Percentiles rank a stretch among this genome's conserved stretches.
These are phyloP conservation scores for Magallana gigas DNA, from an alignment of 1,140 invertebrate genomes.

Conservation along the genomic window DNA sequence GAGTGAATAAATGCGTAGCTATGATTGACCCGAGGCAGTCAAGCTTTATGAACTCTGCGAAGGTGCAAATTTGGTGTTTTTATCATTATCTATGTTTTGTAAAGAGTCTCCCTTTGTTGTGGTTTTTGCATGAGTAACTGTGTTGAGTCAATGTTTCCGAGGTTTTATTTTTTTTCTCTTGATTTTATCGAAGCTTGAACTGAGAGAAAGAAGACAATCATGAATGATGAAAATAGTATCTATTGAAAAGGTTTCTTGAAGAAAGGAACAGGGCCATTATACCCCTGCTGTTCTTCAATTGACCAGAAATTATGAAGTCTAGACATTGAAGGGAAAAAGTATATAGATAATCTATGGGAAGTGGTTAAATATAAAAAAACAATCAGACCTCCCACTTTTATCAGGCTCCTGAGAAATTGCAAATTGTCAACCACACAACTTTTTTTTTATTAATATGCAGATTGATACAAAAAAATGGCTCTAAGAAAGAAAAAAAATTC, in stretches of 20 bases:
- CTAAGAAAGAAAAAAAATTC: not conserved
- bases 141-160: constrained; percentile 15
- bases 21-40: too few relatives aligned
- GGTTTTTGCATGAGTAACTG: not conserved
- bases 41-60: too few relatives aligned
- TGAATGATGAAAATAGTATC: not conserved
- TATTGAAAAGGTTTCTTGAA: not conserved
- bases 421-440: not conserved
- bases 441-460: not conserved
- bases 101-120: not conserved
- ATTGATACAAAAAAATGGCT: not conserved
- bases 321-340: not conserved
- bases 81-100: constrained; percentile 10
- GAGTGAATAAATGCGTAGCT: too few relatives aligned
- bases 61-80: not conserved
- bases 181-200: constrained; percentile 18
- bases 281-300: constrained; percentile 1
- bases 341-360: not conserved
- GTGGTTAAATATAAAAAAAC: not conserved
- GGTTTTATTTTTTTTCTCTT: constrained; percentile 8
- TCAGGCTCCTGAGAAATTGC: not conserved
- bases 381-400: not conserved
- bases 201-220: not conserved
- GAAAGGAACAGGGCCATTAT: not conserved
- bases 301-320: constrained; percentile 34